Evolutionary conservation across 1,140 invertebrate genomes (phyloP), one percentile per base, ranked within the genome.

Genomic region (Sycophaga agraensis): DNA sequence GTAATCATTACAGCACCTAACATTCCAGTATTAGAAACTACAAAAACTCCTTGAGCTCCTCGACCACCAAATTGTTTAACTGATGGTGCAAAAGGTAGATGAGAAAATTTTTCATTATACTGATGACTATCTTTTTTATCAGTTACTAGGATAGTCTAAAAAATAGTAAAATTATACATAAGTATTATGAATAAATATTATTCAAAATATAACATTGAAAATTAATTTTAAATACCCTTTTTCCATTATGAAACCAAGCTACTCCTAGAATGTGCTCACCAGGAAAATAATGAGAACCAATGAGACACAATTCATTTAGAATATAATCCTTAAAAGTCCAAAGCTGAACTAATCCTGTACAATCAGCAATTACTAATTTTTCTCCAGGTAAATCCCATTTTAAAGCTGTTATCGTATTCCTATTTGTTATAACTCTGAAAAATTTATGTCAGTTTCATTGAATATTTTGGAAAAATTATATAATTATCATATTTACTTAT

Each of bases 331-430:
- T 88, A 58, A 89, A 87, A 61, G 83, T 86, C 83, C 87, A 95
- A 16, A 96, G 84, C 59, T 89, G 87, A 1, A 94, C 86, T 59
- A 85, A 84, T 2, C 93, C 93, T 42, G 82, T 84, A 42, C 86
- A 84, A 67, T 91, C 91, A 0, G 86, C 91, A 1, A 94, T 81
- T 1, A 94, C 81, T 1, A 96, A 72, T 64, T 91, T 86, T 49
- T 90, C 88, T 7, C 92, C 92, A 60, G 87, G 86, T 28, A 87
- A 81, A 78, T 93, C 91, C 93, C 93, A 95, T 79, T 94, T 89
- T 16, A 95, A 70, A 14, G 88, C 86, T 16, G 90, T 91, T 7
- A 94, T 85, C 54, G 86, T 82, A 19, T 82, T 76, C 76, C 68
- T 82, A 82, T 71, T 85, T 72, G 69, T 87, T 50, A 82, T 72